Evolutionary conservation across 1,140 invertebrate species (phyloP), one percentile per base, ranked within the genome.

Genomic region (Diabrotica virgifera): DNA sequence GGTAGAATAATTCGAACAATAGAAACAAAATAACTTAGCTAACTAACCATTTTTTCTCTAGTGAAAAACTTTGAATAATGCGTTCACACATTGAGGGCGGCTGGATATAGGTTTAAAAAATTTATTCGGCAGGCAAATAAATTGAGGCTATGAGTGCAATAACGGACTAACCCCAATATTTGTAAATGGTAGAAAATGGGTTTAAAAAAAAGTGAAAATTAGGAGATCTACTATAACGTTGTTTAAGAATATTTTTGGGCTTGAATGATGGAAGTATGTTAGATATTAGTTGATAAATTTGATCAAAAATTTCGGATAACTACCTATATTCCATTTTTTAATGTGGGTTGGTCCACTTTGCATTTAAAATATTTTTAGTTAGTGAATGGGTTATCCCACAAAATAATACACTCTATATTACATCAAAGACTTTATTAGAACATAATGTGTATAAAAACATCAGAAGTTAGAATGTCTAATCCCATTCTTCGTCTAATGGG

Each of bases 281-380:
- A 52, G 51, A 52, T 52, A 52, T 12, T 52, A 52, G 6, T 52
- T 52, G 6, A 52, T 52, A 13, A 52, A n/a, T 52, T 52, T 52
- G 51, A 24, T 24, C 24, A 24, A 24, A 24, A 2, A 24, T 24
- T 24, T 24, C 4, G 24, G 24, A 24, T 24, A 52, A n/a, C 9
- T 5, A 52, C 51, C 51, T 52, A 52, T 5, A 52, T 52, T 52
- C 51, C 0, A 52, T n/a, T 64, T 64, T 59, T 59, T 59, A 59
- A 38, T 59, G 40, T 46, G 40, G 40, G 6, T 46, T 46, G n/a
- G 40, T 46, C n/a, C 40, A 46, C n/a, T 46, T 46, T 46, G 40
- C 24, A 24, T 24, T 24, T 24, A 24, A 24, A 24, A 24, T 24
- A 46, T 46, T n/a, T 46, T 37, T 46, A 36, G 67, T 35, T 12